phyloP scores from a whole-genome alignment of 1,140 invertebrate species.

The Eurosta solidaginis region DNA sequence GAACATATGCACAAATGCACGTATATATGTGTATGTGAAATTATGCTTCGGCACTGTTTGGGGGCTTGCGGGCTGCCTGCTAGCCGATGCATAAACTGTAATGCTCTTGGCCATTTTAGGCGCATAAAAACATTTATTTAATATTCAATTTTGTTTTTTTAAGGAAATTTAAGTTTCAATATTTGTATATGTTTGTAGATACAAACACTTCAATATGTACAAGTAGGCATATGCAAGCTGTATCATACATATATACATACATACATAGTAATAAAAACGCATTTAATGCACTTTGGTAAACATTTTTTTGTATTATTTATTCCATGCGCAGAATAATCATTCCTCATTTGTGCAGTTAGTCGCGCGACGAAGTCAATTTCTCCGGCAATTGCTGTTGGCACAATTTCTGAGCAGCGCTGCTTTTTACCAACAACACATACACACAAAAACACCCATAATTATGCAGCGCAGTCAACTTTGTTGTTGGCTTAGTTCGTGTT shows the following conservation, averaged over 20 bases:
- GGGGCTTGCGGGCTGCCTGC: too few relatives aligned
- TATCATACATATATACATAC: neutral
- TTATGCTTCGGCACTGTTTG: too few relatives aligned
- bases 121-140: too few relatives aligned
- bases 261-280: neutral
- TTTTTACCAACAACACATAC: neutral
- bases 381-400: conserved; percentile 29
- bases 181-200: too few relatives aligned
- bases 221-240: neutral
- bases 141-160: too few relatives aligned
- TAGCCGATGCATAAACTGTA: too few relatives aligned
- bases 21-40: too few relatives aligned
- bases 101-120: too few relatives aligned
- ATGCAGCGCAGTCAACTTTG: neutral
- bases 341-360: conserved; percentile 4
- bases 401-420: neutral
- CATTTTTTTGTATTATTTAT: neutral
- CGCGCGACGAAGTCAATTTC: conserved; percentile 25
- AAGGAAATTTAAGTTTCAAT: too few relatives aligned
- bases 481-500: neutral
- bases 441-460: neutral
- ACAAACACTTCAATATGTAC: too few relatives aligned
- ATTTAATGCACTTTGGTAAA: too few relatives aligned
- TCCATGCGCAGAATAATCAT: neutral
- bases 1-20: neutral